Conservation (phyloP, 2,888 invertebrate species). For the Opisthograptis luteolata region DNA sequence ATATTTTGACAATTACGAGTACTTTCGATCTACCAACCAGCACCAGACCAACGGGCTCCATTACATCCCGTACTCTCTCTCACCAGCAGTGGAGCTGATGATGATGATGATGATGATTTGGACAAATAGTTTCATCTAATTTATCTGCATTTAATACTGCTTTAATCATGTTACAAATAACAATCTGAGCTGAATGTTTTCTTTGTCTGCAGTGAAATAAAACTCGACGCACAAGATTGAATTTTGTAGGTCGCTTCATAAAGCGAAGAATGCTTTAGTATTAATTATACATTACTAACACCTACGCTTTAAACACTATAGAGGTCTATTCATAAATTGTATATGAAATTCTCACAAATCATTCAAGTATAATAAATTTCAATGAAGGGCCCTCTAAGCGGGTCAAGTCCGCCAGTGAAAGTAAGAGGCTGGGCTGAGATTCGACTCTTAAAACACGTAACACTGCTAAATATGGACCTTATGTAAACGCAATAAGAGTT, state of each 20-base stretch:
- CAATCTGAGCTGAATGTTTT: too few relatives aligned
- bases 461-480: slow-evolving; percentile 21
- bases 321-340: slow-evolving; percentile 34
- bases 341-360: slow-evolving; percentile 39
- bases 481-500: slow-evolving; percentile 22
- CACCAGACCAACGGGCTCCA: too few relatives aligned
- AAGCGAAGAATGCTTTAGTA: background rate
- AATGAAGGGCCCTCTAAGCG: slow-evolving; percentile 54
- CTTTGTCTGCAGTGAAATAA: too few relatives aligned
- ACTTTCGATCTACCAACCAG: too few relatives aligned
- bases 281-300: slow-evolving; percentile 14
- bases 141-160: too few relatives aligned
- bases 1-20: too few relatives aligned
- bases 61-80: too few relatives aligned
- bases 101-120: too few relatives aligned
- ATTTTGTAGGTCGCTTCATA: background rate
- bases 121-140: too few relatives aligned
- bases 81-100: too few relatives aligned
- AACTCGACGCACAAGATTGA: too few relatives aligned
- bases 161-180: too few relatives aligned
- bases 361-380: slow-evolving; percentile 41
- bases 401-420: slow-evolving; percentile 66
- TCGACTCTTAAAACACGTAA: slow-evolving; percentile 8
- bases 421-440: slow-evolving; percentile 42
- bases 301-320: slow-evolving; percentile 26